Evolutionary conservation across 2,888 invertebrate genomes (phyloP).

Genomic region (Lumbricus terrestris): DNA sequence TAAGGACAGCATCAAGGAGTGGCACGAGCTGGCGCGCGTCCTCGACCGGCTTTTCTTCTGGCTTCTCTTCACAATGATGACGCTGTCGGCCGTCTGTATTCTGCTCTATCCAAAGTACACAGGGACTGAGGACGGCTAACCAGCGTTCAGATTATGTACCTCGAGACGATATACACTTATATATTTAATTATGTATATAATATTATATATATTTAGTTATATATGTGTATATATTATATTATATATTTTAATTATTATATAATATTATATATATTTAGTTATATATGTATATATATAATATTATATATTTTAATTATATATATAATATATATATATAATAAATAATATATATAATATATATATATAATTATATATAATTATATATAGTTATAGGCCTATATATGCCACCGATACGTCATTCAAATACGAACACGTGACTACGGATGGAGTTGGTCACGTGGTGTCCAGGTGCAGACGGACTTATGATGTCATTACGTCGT

Average conservation of each 20-base stretch:
- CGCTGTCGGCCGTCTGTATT: slow-evolving; percentile 33
- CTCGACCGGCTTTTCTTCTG: slow-evolving; percentile 39
- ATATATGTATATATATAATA: too few relatives aligned
- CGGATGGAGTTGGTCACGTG: too few relatives aligned
- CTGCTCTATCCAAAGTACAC: slow-evolving; percentile 35
- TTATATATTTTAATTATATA: neutral
- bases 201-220: neutral
- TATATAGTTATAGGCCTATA: too few relatives aligned
- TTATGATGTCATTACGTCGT: too few relatives aligned
- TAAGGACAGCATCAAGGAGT: slow-evolving; percentile 28
- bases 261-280: too few relatives aligned
- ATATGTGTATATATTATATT: too few relatives aligned
- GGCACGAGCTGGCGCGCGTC: slow-evolving; percentile 38
- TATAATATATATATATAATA: too few relatives aligned
- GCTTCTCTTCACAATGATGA: slow-evolving; percentile 36
- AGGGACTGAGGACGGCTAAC: slow-evolving; percentile 3
- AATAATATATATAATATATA: too few relatives aligned
- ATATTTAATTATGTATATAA: neutral
- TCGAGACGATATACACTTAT: too few relatives aligned
- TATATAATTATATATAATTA: too few relatives aligned
- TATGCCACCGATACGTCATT: neutral
- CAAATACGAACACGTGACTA: neutral
- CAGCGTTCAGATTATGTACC: too few relatives aligned
- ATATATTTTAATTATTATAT: neutral
- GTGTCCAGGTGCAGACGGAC: too few relatives aligned